Percentiles rank a stretch among this genome's conserved stretches.
These are phyloP conservation scores for Prunella fulvescens DNA, from an alignment of 2,113 vertebrate species.

Conservation along the genomic window DNA sequence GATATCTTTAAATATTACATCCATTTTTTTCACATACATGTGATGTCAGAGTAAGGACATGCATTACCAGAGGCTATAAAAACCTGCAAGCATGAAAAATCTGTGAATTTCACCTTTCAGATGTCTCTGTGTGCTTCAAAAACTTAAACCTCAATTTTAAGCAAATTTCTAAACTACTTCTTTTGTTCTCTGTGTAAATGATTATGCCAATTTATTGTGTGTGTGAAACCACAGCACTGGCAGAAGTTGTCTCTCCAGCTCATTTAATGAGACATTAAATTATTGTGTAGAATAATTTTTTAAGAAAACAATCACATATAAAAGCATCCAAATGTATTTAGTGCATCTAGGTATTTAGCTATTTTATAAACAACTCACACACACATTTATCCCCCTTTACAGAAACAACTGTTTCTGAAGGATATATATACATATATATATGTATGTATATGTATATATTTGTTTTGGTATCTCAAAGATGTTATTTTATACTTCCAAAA, in stretches of 20 bases:
- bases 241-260: background rate
- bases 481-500: background rate
- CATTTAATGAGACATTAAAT: background rate
- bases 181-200: slow-evolving; percentile 9
- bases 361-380: background rate
- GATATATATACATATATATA: no score
- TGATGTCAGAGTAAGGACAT: slow-evolving; percentile 38
- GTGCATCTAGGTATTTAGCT: background rate
- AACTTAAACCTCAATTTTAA: slow-evolving; percentile 56
- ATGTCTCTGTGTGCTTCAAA: slow-evolving; percentile 49
- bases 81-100: slow-evolving; percentile 45
- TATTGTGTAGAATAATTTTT: background rate
- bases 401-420: background rate
- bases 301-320: background rate
- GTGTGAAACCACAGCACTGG: background rate
- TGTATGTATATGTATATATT: background rate
- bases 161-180: slow-evolving; percentile 40
- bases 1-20: slow-evolving; percentile 39
- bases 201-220: background rate
- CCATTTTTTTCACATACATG: slow-evolving; percentile 55
- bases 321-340: background rate
- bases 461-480: background rate
- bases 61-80: slow-evolving; percentile 44
- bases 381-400: background rate
- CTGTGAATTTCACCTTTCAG: slow-evolving; percentile 42